Percentiles rank a stretch among this genome's conserved stretches.
These are phyloP conservation scores for Terrapene triunguis DNA, from an alignment of 2,113 vertebrate species.

Conservation along the genomic window DNA sequence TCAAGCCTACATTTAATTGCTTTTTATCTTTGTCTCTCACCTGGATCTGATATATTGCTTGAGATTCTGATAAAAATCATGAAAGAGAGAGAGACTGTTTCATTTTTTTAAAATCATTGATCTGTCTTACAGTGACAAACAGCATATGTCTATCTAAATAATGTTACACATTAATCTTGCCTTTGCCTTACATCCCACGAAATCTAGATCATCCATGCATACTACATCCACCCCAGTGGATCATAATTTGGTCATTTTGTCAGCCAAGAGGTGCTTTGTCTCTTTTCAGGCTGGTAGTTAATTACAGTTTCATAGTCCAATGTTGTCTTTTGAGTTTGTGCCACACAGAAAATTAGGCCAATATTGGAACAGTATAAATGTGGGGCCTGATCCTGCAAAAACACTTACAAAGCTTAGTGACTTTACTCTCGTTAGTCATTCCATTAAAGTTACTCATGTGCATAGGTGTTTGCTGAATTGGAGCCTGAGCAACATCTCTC, in stretches of 20 bases:
- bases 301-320: background rate
- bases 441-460: background rate
- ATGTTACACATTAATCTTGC: slow-evolving; percentile 48
- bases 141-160: background rate
- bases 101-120: slow-evolving; percentile 52
- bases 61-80: background rate
- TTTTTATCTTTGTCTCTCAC: background rate
- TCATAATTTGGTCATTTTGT: slow-evolving; percentile 6
- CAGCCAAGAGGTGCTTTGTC: background rate
- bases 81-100: slow-evolving; percentile 35
- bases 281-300: background rate
- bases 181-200: background rate
- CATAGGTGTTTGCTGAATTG: background rate
- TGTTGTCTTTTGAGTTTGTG: background rate
- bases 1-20: background rate
- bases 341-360: background rate
- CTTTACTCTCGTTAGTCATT: background rate
- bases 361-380: background rate
- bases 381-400: background rate
- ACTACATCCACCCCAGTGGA: background rate
- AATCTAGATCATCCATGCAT: background rate
- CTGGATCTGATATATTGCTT: background rate
- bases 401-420: background rate
- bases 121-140: slow-evolving; percentile 58
- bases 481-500: background rate